These are phyloP conservation scores for Agrochola macilenta DNA, from an alignment of 2,888 invertebrate species.

Conservation along the genomic window DNA sequence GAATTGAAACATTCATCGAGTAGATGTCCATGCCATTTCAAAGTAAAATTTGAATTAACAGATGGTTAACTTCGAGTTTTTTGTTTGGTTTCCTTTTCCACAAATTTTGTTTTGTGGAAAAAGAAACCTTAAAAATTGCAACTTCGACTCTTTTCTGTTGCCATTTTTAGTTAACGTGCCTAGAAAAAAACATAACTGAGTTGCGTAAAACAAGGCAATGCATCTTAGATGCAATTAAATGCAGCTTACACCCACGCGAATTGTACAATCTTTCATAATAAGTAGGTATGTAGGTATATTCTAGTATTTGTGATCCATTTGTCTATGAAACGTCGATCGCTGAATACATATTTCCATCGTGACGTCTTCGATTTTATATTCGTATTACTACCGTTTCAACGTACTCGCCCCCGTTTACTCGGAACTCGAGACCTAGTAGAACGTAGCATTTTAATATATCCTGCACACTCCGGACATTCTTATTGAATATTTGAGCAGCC, in stretches of 20 bases:
- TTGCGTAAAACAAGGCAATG: constrained; percentile 2
- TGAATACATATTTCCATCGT: constrained; percentile 33
- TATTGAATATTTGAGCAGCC: constrained; percentile 31
- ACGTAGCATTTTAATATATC: constrained; percentile 46
- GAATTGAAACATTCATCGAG: constrained; percentile 16
- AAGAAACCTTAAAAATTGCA: not conserved
- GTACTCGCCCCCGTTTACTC: constrained; percentile 50
- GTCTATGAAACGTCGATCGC: constrained; percentile 13
- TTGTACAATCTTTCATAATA: not conserved
- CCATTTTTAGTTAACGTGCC: not conserved
- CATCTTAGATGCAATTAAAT: constrained; percentile 20
- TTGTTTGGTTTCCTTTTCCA: not conserved
- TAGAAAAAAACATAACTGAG: constrained; percentile 5
- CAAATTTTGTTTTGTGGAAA: not conserved
- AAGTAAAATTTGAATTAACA: constrained; percentile 1
- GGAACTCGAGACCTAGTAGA: constrained; percentile 39
- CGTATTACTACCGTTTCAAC: constrained; percentile 37
- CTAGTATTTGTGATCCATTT: constrained; percentile 8
- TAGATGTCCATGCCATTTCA: constrained; percentile 24
- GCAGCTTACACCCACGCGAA: constrained; percentile 10
- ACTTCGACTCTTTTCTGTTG: not conserved
- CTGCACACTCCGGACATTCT: constrained; percentile 14
- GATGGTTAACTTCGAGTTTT: not conserved
- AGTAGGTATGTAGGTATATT: not conserved
- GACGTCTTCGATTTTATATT: constrained; percentile 42